Percentiles rank a stretch among this genome's conserved stretches.
Evolutionary conservation across 2,797 vertebrate genomes (phyloP).

Genomic region (Cygnus olor): DNA sequence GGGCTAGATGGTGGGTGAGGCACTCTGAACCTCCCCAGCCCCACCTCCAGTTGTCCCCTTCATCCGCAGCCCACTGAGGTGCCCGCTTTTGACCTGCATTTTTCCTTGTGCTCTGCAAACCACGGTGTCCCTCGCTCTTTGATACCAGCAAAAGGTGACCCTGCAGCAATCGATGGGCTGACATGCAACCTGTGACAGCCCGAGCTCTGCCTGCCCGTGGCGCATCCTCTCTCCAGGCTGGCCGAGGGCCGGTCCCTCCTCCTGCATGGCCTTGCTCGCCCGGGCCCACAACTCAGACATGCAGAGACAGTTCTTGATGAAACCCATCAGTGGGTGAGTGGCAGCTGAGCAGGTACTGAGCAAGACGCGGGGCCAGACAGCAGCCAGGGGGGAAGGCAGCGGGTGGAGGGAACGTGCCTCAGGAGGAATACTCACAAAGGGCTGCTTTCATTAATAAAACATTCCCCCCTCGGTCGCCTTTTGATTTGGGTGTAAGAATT

Average conservation of each 20-base stretch:
- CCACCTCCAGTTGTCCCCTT: background rate
- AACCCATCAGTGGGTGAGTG: slow-evolving; percentile 60
- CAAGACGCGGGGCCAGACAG: slow-evolving; percentile 64
- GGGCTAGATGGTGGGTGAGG: background rate
- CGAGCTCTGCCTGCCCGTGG: background rate
- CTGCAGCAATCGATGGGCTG: background rate
- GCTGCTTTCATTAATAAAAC: slow-evolving; percentile 76
- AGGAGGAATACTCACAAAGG: slow-evolving; percentile 70
- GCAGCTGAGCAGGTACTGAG: slow-evolving; percentile 68
- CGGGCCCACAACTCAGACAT: background rate
- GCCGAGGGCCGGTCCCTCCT: background rate
- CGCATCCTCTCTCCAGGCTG: background rate
- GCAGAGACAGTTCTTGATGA: slow-evolving; percentile 57
- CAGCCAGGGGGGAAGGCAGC: slow-evolving; percentile 66
- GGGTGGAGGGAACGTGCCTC: slow-evolving; percentile 67
- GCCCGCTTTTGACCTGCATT: background rate
- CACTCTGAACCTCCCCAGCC: background rate
- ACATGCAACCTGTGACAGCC: background rate
- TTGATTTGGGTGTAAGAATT: slow-evolving; percentile 75
- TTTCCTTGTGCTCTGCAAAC: background rate
- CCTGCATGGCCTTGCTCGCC: background rate
- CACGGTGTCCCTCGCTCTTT: background rate
- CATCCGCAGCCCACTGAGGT: background rate
- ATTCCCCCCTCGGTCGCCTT: slow-evolving; percentile 70
- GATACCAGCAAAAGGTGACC: background rate